Base-by-base conservation (phyloP, 2,113 vertebrate species). In the Furnarius figulus region DNA sequence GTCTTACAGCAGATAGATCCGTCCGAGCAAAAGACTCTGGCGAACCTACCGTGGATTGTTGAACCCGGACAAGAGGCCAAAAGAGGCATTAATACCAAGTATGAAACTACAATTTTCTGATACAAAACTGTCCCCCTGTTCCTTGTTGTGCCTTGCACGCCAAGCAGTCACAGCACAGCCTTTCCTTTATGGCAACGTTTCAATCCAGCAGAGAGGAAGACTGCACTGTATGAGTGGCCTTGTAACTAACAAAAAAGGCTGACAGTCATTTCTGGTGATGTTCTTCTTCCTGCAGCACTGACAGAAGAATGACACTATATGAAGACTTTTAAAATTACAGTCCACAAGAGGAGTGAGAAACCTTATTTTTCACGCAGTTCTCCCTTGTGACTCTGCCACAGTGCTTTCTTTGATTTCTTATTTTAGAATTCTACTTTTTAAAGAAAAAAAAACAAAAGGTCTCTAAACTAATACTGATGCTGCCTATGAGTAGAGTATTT, bases 61-160 rank as follows among this genome's bases (percentile, higher is more conserved):
- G 99, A 99, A 98, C 99, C 99, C 55, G 99, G 99, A 98, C 99
- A 99, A 97, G 99, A 99, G 98, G 98, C 99, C 97, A 99, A 99
- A 98, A 98, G 99, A 99, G 99, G 99, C 98, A 99, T 99, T 98
- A 99, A 99, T 99, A 99, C 99, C 99, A 99, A 99, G 99, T 99
- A 99, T 98, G 99, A 99, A 98, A 99, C 99, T 98, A 99, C 99
- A 97, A 99, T 99, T 99, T 99, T 99, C 99, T 99, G 99, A 99
- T 99, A 98, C 98, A 97, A 96, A 98, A 97, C 98, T 98, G 98
- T 98, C 97, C 97, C 96, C 97, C 98, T 97, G 97, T 98, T 99
- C 98, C 99, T 98, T 98, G 99, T 98, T 99, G 99, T 99, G 99
- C 99, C 99, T 99, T 98, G 98, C 98, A 98, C 97, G 96, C 98